Conservation (phyloP, 2,888 invertebrate species). For the Microctonus brassicae region DNA sequence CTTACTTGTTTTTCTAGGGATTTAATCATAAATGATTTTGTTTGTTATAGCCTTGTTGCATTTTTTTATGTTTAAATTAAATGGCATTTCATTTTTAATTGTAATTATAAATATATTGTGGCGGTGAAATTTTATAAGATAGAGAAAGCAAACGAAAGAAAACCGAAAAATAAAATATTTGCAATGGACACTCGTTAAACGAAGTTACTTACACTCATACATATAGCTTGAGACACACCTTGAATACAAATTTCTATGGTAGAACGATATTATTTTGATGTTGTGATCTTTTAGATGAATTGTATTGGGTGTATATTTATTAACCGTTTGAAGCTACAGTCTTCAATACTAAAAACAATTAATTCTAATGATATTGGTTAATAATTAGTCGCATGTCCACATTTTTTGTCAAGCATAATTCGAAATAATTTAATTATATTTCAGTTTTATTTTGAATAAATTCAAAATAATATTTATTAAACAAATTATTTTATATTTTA, state of each 20-base stretch:
- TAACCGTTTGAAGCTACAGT: slow-evolving; percentile 52
- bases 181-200: slow-evolving; percentile 30
- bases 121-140: slow-evolving; percentile 37
- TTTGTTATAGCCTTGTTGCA: neutral
- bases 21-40: neutral
- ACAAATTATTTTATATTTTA: slow-evolving; percentile 76
- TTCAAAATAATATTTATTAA: neutral
- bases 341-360: slow-evolving; percentile 54
- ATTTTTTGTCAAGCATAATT: slow-evolving; percentile 1
- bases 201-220: neutral
- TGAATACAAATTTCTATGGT: slow-evolving; percentile 44
- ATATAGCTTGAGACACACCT: slow-evolving; percentile 47
- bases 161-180: neutral
- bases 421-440: slow-evolving; percentile 5
- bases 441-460: slow-evolving; percentile 2
- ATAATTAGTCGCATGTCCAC: slow-evolving; percentile 2
- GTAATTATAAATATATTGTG: slow-evolving; percentile 30
- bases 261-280: slow-evolving; percentile 54
- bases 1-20: neutral
- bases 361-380: slow-evolving; percentile 39
- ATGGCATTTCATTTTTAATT: slow-evolving; percentile 2
- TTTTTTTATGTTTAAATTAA: neutral
- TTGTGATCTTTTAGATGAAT: slow-evolving; percentile 53
- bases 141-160: slow-evolving; percentile 6
- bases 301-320: slow-evolving; percentile 50